A percentile compares a stretch with the other conserved stretches of the same genome.
These are phyloP conservation scores for Platycheirus rosarum DNA, from an alignment of 2,888 invertebrate genomes.

Conservation along the genomic window DNA sequence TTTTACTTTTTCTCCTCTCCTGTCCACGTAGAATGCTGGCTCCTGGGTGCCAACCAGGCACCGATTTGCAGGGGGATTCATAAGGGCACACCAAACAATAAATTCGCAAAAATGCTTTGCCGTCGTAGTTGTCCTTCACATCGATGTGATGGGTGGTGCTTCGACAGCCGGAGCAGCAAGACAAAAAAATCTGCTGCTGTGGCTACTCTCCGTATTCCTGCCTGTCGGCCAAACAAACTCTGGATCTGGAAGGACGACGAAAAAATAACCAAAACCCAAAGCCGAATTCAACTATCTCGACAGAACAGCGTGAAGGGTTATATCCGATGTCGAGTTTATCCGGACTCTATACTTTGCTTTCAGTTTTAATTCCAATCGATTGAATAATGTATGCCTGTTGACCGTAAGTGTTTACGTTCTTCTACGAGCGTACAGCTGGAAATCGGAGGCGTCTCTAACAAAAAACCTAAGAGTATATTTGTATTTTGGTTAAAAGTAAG, in stretches of 20 bases:
- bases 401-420: constrained; percentile 66
- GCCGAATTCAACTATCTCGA: constrained; percentile 17
- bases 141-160: constrained; percentile 8
- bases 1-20: constrained; percentile 16
- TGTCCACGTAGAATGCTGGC: constrained; percentile 10
- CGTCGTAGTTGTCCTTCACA: constrained; percentile 43
- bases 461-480: constrained; percentile 44
- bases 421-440: constrained; percentile 10
- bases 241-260: background rate
- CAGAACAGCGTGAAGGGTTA: constrained; percentile 55
- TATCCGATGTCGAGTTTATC: constrained; percentile 38
- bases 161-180: constrained; percentile 45
- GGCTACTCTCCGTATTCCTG: background rate
- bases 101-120: constrained; percentile 57
- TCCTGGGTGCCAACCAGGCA: constrained; percentile 1
- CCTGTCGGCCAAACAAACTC: constrained; percentile 40
- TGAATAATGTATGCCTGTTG: constrained; percentile 73
- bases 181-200: constrained; percentile 17
- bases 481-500: constrained; percentile 68
- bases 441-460: constrained; percentile 1
- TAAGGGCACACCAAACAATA: constrained; percentile 64
- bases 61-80: constrained; percentile 39
- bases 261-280: constrained; percentile 6
- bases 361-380: constrained; percentile 71
- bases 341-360: constrained; percentile 34